phyloP scores from a whole-genome alignment of 2,888 invertebrate species.

The Eurytoma adleriae region DNA sequence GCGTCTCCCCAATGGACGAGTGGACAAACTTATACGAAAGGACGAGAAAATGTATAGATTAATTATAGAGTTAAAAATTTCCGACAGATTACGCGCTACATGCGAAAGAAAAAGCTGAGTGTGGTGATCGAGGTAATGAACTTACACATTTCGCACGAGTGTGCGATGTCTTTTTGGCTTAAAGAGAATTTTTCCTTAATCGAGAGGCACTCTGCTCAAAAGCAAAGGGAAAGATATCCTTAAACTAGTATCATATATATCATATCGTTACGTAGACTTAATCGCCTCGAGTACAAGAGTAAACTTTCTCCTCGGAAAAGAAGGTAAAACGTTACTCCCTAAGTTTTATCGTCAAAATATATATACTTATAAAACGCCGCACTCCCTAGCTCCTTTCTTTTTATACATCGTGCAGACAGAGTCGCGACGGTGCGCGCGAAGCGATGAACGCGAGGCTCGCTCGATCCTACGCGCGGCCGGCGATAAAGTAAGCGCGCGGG shows the following conservation, averaged over 20 bases:
- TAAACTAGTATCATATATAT: slow-evolving; percentile 40
- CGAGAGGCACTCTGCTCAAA: slow-evolving; percentile 62
- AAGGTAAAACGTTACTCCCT: background rate
- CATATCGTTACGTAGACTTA: slow-evolving; percentile 5
- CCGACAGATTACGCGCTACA: background rate
- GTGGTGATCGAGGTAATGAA: background rate
- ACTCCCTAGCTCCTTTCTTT: background rate
- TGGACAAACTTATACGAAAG: background rate
- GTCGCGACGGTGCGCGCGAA: background rate
- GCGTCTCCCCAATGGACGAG: slow-evolving; percentile 12
- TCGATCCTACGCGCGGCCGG: too few species aligned
- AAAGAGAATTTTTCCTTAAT: slow-evolving; percentile 53
- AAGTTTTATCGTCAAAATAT: slow-evolving; percentile 40
- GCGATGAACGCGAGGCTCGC: too few species aligned
- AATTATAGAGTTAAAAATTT: background rate
- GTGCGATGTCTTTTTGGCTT: slow-evolving; percentile 32
- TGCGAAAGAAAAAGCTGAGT: slow-evolving; percentile 16
- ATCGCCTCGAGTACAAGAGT: too few species aligned
- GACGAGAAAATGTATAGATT: background rate
- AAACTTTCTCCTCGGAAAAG: slow-evolving; percentile 1
- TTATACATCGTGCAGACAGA: too few species aligned
- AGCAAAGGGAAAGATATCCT: slow-evolving; percentile 59
- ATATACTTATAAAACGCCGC: slow-evolving; percentile 18
- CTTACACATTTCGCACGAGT: background rate
- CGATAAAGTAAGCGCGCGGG: too few species aligned